These are phyloP conservation scores for Axis porcinus DNA, from an alignment of 2,113 vertebrate genomes.

Conservation along the genomic window DNA sequence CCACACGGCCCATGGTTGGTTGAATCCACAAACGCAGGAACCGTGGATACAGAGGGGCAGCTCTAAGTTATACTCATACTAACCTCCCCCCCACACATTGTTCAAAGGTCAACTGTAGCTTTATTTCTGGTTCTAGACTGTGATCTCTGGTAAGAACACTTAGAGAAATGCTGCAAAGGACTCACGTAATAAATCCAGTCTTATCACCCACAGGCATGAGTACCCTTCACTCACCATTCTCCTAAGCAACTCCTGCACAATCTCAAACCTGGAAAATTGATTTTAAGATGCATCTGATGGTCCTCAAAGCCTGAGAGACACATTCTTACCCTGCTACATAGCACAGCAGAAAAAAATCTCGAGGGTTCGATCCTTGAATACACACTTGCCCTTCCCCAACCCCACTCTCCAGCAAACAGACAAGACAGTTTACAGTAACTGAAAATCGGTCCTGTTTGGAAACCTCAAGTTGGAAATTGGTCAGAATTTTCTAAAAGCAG, in stretches of 20 bases:
- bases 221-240: background rate
- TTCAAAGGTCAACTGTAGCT: background rate
- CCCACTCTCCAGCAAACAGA: background rate
- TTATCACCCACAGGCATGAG: background rate
- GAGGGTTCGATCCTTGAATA: background rate
- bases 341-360: background rate
- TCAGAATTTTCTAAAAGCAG: background rate
- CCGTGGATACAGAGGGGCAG: background rate
- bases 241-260: background rate
- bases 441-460: background rate
- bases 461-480: background rate
- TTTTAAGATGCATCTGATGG: background rate
- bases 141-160: background rate
- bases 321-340: too few relatives aligned
- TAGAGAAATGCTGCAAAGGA: background rate
- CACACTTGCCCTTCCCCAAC: background rate
- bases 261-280: background rate
- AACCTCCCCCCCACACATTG: background rate
- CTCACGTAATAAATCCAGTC: background rate
- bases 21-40: background rate
- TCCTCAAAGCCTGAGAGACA: background rate
- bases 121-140: background rate
- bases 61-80: accelerated
- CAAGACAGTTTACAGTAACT: background rate
- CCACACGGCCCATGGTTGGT: background rate